These are phyloP conservation scores for Lysandra coridon DNA, from an alignment of 2,888 invertebrate species.

Conservation along the genomic window DNA sequence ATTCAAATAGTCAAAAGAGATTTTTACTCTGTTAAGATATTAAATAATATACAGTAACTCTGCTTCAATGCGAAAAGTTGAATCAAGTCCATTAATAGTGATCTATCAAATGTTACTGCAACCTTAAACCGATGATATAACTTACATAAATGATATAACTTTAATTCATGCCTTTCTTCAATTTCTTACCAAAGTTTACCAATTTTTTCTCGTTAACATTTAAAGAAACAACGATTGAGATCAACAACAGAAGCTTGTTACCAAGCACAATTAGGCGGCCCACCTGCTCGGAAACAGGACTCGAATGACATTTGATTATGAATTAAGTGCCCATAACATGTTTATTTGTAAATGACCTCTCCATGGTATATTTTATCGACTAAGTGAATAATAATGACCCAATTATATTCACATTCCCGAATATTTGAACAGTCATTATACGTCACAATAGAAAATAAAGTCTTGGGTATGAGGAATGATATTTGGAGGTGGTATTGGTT, in stretches of 20 bases:
- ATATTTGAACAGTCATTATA: conserved; percentile 60
- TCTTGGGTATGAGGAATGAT: neutral
- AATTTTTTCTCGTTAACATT: no score
- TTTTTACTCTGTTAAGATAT: no score
- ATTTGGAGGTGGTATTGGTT: neutral
- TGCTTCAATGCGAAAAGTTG: no score
- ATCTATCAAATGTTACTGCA: no score
- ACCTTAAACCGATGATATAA: no score
- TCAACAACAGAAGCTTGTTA: conserved; percentile 3
- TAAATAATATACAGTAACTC: no score
- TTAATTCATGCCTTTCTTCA: no score
- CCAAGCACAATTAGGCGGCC: neutral
- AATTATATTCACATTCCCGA: conserved; percentile 74
- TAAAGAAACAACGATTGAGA: neutral
- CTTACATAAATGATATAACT: no score
- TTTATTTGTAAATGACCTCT: conserved; percentile 39
- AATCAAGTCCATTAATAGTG: no score
- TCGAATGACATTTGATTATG: conserved; percentile 27
- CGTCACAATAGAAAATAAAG: conserved; percentile 55
- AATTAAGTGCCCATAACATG: conserved; percentile 32
- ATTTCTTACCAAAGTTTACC: no score
- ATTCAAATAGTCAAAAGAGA: no score
- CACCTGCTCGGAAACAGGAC: conserved; percentile 14
- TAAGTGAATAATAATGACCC: conserved; percentile 50
- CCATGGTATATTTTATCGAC: conserved; percentile 39